Evolutionary conservation across 2,888 invertebrate genomes (phyloP), one percentile per base, ranked within the genome.

Genomic region (Alsophila aescularia): DNA sequence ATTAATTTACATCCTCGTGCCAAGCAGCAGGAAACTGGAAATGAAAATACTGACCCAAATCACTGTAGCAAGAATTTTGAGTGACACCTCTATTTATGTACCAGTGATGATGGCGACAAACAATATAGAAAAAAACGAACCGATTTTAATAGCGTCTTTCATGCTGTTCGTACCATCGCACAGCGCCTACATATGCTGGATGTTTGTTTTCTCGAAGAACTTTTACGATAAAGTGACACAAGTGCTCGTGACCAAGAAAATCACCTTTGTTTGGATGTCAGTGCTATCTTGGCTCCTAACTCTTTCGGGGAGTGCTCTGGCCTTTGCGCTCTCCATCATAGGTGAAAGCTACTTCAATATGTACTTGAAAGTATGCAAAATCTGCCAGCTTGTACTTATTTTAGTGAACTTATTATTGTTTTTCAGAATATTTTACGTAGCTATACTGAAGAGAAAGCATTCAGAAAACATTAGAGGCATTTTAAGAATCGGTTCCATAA

Each of bases 151-250:
- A 18, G 1, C 7, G n/a, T 18, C 7, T 24, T 7, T 24, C 24
- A 0, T 10, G n/a, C 10, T 39, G 1, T 39, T 39, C 37, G n/a
- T 10, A 9, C 10, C 15, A 0, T 24, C 48, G 1, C 88, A 88
- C 43, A 67, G 75, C 0, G 78, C 75, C 0, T 44, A 86, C 0
- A 60, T 85, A 0, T 64, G 69, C n/a, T 81, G 85, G 74, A 88
- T 85, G 85, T 83, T 83, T 37, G 47, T 85, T 0, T 88, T 83
- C 55, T 80, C 85, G 0, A 85, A 81, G 57, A 81, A 85, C 44
- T 56, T 89, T 8, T 87, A 85, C 61, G 77, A 84, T 13, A 88
- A 87, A 70, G 71, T 86, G 3, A 77, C 85, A 4, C 48, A 77
- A n/a, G 87, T 85, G 39, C 83, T 84, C 35, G 58, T 66, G 1